A percentile compares a stretch with the other conserved stretches of the same genome.
These are phyloP conservation scores for Stenoptilia bipunctidactyla DNA, from an alignment of 2,888 invertebrate genomes.

Conservation along the genomic window DNA sequence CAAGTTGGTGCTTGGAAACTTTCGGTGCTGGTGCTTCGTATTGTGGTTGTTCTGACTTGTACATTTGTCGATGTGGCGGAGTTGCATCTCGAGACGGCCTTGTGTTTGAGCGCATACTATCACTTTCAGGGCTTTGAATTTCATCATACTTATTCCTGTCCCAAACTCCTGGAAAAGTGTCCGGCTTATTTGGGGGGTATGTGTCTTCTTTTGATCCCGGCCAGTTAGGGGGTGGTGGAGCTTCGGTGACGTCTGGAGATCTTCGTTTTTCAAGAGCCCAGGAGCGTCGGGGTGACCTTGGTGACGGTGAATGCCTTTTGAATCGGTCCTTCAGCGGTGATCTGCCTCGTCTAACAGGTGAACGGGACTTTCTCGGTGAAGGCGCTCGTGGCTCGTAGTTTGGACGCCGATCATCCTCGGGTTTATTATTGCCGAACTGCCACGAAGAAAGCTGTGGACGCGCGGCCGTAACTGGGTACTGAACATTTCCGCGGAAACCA, in stretches of 20 bases:
- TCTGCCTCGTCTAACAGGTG: constrained; percentile 37
- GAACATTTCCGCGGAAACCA: constrained; percentile 41
- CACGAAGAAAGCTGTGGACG: constrained; percentile 25
- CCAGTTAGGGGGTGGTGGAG: constrained; percentile 52
- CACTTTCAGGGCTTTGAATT: neutral
- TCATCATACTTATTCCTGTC: neutral
- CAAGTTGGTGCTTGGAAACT: constrained; percentile 1
- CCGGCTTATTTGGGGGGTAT: constrained; percentile 13
- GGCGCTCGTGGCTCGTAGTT: constrained; percentile 20
- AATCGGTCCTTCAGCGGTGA: constrained; percentile 42
- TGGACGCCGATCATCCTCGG: constrained; percentile 22
- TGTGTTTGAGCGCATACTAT: too few species aligned
- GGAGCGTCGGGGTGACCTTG: constrained; percentile 47
- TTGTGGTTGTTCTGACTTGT: neutral
- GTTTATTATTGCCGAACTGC: constrained; percentile 35
- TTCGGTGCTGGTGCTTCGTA: neutral
- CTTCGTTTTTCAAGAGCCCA: constrained; percentile 54
- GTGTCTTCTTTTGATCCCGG: constrained; percentile 29
- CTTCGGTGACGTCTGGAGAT: constrained; percentile 35
- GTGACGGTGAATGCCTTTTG: constrained; percentile 43
- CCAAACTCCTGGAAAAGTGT: neutral
- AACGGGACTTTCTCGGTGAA: constrained; percentile 28
- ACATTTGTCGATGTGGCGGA: neutral
- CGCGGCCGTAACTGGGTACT: constrained; percentile 25
- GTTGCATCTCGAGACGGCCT: neutral